A percentile compares a stretch with the other conserved stretches of the same genome.
Conservation (phyloP, 2,113 vertebrate genomes). For the Addax nasomaculatus region DNA sequence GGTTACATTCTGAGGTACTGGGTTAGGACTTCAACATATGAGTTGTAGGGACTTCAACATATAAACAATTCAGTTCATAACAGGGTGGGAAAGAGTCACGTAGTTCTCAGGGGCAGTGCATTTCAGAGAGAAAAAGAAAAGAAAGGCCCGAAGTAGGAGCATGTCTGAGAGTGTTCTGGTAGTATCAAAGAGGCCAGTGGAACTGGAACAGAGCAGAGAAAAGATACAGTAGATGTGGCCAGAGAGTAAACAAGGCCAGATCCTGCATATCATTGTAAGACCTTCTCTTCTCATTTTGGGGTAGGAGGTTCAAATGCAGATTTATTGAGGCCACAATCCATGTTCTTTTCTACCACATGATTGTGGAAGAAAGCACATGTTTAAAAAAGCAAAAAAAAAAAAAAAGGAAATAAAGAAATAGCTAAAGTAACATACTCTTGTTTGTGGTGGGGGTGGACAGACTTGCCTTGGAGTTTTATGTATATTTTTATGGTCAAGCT, state of each 20-base stretch:
- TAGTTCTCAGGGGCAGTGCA: too few relatives aligned
- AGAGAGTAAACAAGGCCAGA: neutral
- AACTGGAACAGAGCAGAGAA: neutral
- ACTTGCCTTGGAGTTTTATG: neutral
- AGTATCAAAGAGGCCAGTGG: neutral
- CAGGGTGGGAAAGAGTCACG: neutral
- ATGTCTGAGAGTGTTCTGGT: neutral
- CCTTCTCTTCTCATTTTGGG: neutral
- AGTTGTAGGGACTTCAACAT: neutral
- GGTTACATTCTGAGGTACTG: neutral
- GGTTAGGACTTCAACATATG: neutral
- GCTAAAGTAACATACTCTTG: neutral
- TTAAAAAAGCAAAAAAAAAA: neutral
- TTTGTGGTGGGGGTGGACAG: neutral
- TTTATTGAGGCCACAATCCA: neutral
- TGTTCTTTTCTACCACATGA: neutral
- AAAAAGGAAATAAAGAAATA: neutral
- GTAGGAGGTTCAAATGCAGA: neutral
- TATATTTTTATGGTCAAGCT: neutral
- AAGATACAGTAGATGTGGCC: neutral
- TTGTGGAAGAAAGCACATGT: neutral
- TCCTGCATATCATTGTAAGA: neutral
- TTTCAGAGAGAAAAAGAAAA: neutral
- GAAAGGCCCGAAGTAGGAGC: neutral
- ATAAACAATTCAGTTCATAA: neutral